phyloP scores from a whole-genome alignment of 1,140 invertebrate species.

The Euura saliciscinereae region DNA sequence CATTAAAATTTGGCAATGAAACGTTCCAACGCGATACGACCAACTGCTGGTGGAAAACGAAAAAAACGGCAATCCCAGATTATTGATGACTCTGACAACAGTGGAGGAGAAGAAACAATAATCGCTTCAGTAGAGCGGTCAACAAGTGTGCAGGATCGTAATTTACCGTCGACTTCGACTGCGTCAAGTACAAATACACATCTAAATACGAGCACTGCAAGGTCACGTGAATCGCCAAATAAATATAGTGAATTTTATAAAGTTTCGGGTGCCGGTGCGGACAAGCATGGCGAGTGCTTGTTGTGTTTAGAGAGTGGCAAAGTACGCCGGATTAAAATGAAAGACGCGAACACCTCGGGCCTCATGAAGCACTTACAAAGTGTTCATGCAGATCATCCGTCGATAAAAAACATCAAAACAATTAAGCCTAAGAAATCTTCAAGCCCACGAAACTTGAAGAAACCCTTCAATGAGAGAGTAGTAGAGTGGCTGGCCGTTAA shows the following conservation, averaged over 20 bases:
- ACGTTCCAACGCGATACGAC: neutral
- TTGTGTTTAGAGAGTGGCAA: constrained; percentile 6
- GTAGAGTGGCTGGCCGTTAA: constrained; percentile 22
- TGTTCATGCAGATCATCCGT: constrained; percentile 5
- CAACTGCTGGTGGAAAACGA: neutral
- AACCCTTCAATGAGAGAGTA: constrained; percentile 13
- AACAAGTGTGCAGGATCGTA: neutral
- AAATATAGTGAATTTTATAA: constrained; percentile 6
- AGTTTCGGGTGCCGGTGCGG: neutral
- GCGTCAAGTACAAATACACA: too few species aligned
- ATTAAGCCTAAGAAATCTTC: constrained; percentile 7
- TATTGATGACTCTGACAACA: neutral
- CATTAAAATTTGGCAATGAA: neutral
- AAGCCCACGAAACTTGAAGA: neutral
- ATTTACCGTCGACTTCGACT: constrained; percentile 11
- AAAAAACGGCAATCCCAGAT: neutral
- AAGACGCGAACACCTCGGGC: constrained; percentile 14
- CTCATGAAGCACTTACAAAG: constrained; percentile 13
- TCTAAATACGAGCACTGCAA: neutral
- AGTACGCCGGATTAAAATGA: constrained; percentile 10
- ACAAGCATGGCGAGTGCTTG: constrained; percentile 14
- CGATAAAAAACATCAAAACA: neutral
- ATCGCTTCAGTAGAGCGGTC: neutral
- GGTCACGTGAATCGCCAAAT: neutral
- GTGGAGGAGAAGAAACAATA: neutral